A percentile compares a stretch with the other conserved stretches of the same genome.
phyloP scores from a whole-genome alignment of 2,888 invertebrate genomes.

The Sarcophaga rosellei region DNA sequence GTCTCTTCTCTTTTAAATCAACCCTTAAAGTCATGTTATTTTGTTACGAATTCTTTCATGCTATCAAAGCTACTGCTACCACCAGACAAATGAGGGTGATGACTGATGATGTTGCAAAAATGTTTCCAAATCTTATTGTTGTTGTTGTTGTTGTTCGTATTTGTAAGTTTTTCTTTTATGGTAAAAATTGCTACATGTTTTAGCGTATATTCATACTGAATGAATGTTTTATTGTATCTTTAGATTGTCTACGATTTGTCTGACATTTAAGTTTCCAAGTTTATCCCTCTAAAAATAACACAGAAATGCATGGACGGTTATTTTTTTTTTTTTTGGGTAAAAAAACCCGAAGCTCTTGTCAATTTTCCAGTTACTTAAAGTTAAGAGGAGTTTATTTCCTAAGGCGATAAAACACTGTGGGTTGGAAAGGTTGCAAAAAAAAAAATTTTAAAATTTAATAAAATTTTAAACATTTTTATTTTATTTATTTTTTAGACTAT shows the following conservation, averaged over 20 bases:
- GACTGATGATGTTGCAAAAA: slow-evolving; percentile 74
- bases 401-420: slow-evolving; percentile 13
- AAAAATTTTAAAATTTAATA: too few species aligned
- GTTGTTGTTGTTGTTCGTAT: slow-evolving; percentile 38
- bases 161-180: slow-evolving; percentile 7
- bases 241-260: slow-evolving; percentile 55
- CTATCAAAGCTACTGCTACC: background rate
- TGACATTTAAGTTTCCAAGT: slow-evolving; percentile 52
- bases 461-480: too few species aligned
- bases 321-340: background rate
- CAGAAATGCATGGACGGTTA: background rate
- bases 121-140: slow-evolving; percentile 13
- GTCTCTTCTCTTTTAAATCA: slow-evolving; percentile 22
- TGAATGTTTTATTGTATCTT: background rate
- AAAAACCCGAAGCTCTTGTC: slow-evolving; percentile 16
- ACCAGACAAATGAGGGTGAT: slow-evolving; percentile 73
- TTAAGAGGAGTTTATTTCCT: background rate
- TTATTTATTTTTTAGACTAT: too few species aligned
- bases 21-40: slow-evolving; percentile 45
- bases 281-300: slow-evolving; percentile 26
- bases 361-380: slow-evolving; percentile 52
- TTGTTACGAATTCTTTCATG: background rate
- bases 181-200: slow-evolving; percentile 17
- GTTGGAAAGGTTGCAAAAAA: background rate
- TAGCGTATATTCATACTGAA: slow-evolving; percentile 19